Base-by-base conservation (phyloP, 2,113 vertebrate genomes). In the Myanophis thanlyinensis region DNA sequence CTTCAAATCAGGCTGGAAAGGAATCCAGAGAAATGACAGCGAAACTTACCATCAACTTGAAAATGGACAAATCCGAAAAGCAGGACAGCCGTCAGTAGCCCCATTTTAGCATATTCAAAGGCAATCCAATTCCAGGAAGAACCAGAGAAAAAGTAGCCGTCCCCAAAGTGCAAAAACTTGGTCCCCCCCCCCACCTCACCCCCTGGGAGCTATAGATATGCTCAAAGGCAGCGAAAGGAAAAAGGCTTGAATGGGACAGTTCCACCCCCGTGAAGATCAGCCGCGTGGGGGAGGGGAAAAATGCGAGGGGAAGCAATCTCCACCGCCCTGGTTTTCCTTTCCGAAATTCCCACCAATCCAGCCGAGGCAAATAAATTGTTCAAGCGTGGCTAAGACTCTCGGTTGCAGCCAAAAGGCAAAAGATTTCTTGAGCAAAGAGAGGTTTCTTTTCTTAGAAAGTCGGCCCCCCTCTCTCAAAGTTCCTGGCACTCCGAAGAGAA, bases 101-200 rank as follows among this genome's bases (percentile, higher is more conserved):
- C 98, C 99, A 99, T 99, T 97, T 98, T 99, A 96, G 98, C 98
- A 99, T 99, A 99, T 98, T 98, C 92, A 98, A 97, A 97, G 98
- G 98, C 97, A 98, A 98, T 98, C 98, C 98, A 98, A 98, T 98
- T 97, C 98, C 98, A 98, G 94, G 96, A 94, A 97, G 95, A 47
- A 22, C 11, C 23, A 40, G 23, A 80, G 20, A 48, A 13, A 40
- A 47, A n/a, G 56, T 12, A 94, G 85, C 93, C 53, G 91, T 94
- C 94, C 94, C 3, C 0, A 20, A 25, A 89, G 98, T 98, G 98
- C 98, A 97, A 96, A 98, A 98, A 80, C 96, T 97, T 97, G 94
- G 96, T 95, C 97, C 95, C 94, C 22, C 8, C 4, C 1, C 51
- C 8, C 30, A 56, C 56, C 56, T 59, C 40, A 6, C 52, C n/a